Evolutionary conservation across 2,113 vertebrate species (phyloP).

Genomic region (Phaethon lepturus): DNA sequence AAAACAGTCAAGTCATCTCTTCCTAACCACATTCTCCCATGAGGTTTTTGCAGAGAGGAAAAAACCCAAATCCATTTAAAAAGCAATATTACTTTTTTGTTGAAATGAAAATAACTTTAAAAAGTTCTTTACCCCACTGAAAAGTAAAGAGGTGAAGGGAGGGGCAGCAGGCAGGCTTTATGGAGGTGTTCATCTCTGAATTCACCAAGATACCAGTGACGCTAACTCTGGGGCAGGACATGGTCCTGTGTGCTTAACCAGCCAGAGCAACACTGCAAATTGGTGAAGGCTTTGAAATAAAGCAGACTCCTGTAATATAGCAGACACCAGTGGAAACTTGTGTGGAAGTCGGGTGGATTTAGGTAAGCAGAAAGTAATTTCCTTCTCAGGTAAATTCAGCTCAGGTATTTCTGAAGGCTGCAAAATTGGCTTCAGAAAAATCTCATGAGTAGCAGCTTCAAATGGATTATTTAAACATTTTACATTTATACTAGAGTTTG

Average conservation of each 20-base stretch:
- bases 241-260: neutral
- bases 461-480: neutral
- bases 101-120: conserved; percentile 26
- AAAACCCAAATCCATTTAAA: conserved; percentile 20
- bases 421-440: neutral
- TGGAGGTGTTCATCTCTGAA: neutral
- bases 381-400: neutral
- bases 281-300: neutral
- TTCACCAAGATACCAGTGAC: neutral
- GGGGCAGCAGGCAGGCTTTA: conserved; percentile 7
- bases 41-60: conserved; percentile 1
- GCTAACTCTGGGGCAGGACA: neutral
- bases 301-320: neutral
- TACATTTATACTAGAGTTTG: neutral
- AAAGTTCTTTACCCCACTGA: conserved; percentile 4
- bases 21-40: conserved; percentile 8
- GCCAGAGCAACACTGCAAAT: neutral
- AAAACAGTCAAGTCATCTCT: conserved; percentile 29
- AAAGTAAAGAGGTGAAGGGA: conserved; percentile 5
- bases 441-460: neutral
- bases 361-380: conserved; percentile 3
- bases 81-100: neutral
- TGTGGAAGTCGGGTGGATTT: neutral
- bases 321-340: neutral
- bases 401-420: neutral